Percentiles rank a stretch among this genome's conserved stretches.
phyloP scores from a whole-genome alignment of 2,797 vertebrate species.

The Chiloscyllium punctatum region DNA sequence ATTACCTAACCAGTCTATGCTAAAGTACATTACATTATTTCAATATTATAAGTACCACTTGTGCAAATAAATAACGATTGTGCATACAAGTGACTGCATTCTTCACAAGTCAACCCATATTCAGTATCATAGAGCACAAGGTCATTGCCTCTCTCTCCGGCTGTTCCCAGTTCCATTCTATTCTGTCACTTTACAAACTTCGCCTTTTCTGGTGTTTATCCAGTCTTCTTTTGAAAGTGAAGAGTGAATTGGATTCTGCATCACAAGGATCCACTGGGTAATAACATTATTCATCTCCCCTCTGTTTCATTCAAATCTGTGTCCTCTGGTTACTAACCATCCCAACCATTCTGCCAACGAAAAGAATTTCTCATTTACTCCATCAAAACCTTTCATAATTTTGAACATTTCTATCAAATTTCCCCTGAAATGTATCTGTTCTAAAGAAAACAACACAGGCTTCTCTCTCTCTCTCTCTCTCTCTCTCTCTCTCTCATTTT shows the following conservation, averaged over 20 bases:
- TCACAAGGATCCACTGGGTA: background rate
- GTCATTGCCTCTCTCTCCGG: background rate
- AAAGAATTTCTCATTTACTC: background rate
- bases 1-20: background rate
- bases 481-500: background rate
- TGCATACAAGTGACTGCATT: background rate
- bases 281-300: background rate
- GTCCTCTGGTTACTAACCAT: background rate
- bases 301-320: background rate
- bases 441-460: background rate
- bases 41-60: background rate
- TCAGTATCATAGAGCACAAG: background rate
- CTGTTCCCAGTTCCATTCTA: background rate
- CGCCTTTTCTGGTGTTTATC: background rate
- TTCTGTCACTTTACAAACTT: background rate
- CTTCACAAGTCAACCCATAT: background rate
- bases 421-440: background rate
- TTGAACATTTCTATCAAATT: background rate
- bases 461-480: background rate
- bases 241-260: background rate
- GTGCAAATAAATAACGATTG: background rate
- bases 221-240: background rate
- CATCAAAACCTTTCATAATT: background rate
- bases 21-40: background rate
- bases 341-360: background rate